phyloP scores from a whole-genome alignment of 1,140 invertebrate species.

The Scaptomyza montana region DNA sequence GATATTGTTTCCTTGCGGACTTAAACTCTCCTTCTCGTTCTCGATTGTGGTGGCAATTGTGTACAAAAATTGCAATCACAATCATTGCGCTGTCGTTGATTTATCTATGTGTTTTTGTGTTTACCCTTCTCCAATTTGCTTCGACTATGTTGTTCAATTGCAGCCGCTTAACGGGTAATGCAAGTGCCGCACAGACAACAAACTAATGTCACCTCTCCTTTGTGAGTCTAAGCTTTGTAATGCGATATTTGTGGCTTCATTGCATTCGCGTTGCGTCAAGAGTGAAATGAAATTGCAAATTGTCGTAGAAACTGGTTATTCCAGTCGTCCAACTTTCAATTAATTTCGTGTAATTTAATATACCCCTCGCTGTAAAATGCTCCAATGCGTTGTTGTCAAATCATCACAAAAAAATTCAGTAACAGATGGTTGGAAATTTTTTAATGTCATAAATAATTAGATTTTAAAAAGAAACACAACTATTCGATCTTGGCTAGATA shows the following conservation, averaged over 20 bases:
- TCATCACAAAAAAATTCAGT: slow-evolving; percentile 23
- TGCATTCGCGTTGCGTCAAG: slow-evolving; percentile 46
- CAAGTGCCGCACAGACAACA: slow-evolving; percentile 23
- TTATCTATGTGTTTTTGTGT: slow-evolving; percentile 26
- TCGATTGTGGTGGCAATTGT: slow-evolving; percentile 12
- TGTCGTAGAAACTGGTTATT: slow-evolving; percentile 53
- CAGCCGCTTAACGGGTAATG: slow-evolving; percentile 46
- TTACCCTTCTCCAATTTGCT: slow-evolving; percentile 19
- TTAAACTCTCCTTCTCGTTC: background rate
- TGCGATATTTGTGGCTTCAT: slow-evolving; percentile 76
- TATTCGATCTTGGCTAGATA: no score
- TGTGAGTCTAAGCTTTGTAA: slow-evolving; percentile 45
- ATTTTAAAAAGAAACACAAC: background rate
- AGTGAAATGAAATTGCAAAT: slow-evolving; percentile 48
- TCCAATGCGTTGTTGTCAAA: slow-evolving; percentile 37
- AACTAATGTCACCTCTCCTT: background rate
- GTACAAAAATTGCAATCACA: slow-evolving; percentile 53
- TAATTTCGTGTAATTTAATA: slow-evolving; percentile 51
- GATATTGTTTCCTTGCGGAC: background rate
- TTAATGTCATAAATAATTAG: slow-evolving; percentile 12
- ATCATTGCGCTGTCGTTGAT: slow-evolving; percentile 57
- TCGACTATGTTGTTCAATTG: slow-evolving; percentile 30
- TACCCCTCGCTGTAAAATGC: slow-evolving; percentile 6
- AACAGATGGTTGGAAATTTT: background rate
- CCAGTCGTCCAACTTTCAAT: slow-evolving; percentile 57